Evolutionary conservation across 2,797 vertebrate species (phyloP).

Genomic region (Gobio occitaniae): DNA sequence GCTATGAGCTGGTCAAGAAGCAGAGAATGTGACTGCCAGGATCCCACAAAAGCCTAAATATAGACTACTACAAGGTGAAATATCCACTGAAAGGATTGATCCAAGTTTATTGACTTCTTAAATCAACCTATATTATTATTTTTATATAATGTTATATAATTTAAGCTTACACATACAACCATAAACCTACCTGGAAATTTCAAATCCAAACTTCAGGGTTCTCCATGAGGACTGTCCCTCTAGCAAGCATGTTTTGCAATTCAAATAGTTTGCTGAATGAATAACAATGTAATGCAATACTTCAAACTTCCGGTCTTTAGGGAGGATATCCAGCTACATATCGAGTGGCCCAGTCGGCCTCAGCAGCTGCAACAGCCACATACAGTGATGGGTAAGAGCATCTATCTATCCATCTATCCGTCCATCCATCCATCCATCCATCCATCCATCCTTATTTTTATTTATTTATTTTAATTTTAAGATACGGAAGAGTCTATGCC

Average conservation of each 20-base stretch:
- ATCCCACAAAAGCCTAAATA: neutral
- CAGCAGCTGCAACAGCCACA: conserved; percentile 76
- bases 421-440: neutral
- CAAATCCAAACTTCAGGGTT: neutral
- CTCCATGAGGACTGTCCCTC: neutral
- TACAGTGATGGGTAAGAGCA: conserved; percentile 82
- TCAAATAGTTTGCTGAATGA: neutral
- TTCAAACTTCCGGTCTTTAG: conserved; percentile 60
- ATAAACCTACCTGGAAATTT: neutral
- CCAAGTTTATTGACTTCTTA: neutral
- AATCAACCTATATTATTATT: too few species aligned
- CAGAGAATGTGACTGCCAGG: neutral
- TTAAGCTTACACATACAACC: neutral
- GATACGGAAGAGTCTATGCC: conserved; percentile 82
- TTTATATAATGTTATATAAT: too few species aligned
- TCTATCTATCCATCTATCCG: neutral
- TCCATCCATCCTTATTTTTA: neutral
- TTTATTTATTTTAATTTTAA: conserved; percentile 52
- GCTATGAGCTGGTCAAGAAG: neutral
- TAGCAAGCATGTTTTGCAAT: neutral
- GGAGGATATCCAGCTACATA: conserved; percentile 83
- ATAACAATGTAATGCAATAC: neutral
- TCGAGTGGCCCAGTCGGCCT: conserved; percentile 80
- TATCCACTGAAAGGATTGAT: neutral
- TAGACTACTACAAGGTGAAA: neutral